phyloP scores from a whole-genome alignment of 2,113 vertebrate species.

The Cyphomyrus discorhynchus region DNA sequence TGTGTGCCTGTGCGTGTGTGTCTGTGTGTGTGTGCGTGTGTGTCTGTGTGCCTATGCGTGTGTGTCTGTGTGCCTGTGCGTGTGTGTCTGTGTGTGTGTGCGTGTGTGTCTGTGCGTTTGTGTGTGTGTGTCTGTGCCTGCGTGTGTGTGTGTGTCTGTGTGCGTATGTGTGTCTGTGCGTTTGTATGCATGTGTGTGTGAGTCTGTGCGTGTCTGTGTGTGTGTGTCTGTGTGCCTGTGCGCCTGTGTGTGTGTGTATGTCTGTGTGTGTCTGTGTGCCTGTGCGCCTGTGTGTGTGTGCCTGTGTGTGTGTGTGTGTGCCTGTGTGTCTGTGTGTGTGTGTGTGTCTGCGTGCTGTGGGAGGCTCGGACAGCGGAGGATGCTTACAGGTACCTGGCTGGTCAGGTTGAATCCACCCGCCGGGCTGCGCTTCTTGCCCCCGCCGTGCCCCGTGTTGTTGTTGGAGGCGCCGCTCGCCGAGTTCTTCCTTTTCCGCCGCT shows the following conservation, averaged over 20 bases:
- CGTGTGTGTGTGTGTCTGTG: neutral
- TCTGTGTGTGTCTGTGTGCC: constrained; percentile 19
- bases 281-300: constrained; percentile 5
- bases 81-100: neutral
- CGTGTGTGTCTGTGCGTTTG: no score
- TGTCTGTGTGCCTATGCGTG: no score
- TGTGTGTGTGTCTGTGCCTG: neutral
- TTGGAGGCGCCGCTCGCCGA: constrained; percentile 93
- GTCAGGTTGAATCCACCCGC: constrained; percentile 91
- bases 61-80: neutral
- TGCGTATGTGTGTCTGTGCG: constrained; percentile 15
- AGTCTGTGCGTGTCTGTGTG: neutral
- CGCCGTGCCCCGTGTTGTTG: constrained; percentile 76
- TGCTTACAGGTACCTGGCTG: constrained; percentile 99
- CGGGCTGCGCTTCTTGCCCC: constrained; percentile 90
- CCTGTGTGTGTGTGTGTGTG: constrained; percentile 4
- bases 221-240: neutral
- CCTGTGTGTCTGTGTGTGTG: neutral
- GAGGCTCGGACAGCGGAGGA: constrained; percentile 62
- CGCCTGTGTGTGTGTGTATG: neutral
- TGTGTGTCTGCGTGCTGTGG: constrained; percentile 10
- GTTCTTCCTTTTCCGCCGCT: constrained; percentile 98
- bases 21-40: neutral
- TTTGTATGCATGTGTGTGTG: neutral
- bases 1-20: neutral